Base-by-base conservation (phyloP, 2,888 invertebrate species). In the Sceliomorpha sp. region DNA sequence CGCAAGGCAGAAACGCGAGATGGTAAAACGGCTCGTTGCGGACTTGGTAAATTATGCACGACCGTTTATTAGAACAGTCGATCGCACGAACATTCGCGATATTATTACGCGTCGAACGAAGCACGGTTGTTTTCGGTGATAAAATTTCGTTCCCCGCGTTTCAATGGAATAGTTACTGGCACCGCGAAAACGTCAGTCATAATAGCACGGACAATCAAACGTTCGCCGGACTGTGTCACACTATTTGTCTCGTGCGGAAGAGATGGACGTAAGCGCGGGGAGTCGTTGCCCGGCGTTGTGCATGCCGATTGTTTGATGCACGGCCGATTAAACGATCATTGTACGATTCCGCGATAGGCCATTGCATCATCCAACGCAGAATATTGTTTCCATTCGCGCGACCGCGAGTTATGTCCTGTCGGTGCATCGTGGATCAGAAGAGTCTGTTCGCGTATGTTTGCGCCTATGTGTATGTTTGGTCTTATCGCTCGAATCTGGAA, bases 201-300 rank as follows among this genome's bases (percentile, higher is more conserved):
- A 83, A 82, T 86, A 81, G 78, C 85, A 86, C 83, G 87, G 82
- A 75, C 86, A 84, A 87, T 86, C 85, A 85, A 87, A 85, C 83
- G 82, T 77, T 83, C 80, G 82, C 73, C 79, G 80, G 75, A 76
- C 74, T 86, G 82, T 80, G 80, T 78, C 80, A 77, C 76, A 75
- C 76, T 82, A 81, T 81, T 86, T 84, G 84, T 84, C 85, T 82
- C 79, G 55, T 81, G 80, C 84, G 86, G 85, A 85, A 87, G 85
- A 85, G 82, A 81, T 82, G 81, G 80, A 82, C 78, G 80, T 71
- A 70, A 73, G 75, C 75, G 72, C 70, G 40, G 40, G 63, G 58
- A 56, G 55, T 59, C 56, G 69, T 63, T 63, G 73, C 70, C 71
- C 72, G 58, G 68, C 53, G 73, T 58, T 51, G 50, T 59, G 72